Percentiles rank a stretch among this genome's conserved stretches.
Conservation (phyloP, 2,888 invertebrate genomes). For the Brachypalpus laphriformis region DNA sequence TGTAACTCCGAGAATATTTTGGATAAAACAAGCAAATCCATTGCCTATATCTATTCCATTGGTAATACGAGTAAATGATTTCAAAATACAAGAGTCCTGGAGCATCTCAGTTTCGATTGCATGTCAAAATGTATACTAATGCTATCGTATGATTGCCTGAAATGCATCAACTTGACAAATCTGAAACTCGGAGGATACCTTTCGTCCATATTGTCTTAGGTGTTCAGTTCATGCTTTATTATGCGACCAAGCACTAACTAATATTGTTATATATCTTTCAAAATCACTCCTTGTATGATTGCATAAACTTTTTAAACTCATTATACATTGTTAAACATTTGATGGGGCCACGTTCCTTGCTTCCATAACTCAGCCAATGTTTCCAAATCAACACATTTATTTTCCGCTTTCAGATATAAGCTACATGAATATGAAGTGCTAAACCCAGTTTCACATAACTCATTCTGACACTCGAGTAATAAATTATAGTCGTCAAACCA, state of each 20-base stretch:
- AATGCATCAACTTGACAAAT: no score
- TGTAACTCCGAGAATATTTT: not conserved
- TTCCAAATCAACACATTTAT: conserved; percentile 23
- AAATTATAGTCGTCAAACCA: conserved; percentile 56
- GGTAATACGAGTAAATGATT: not conserved
- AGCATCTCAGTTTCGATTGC: not conserved
- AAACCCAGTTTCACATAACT: conserved; percentile 40
- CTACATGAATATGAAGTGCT: conserved; percentile 29
- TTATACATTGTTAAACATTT: conserved; percentile 10
- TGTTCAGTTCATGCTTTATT: no score
- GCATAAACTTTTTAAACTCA: not conserved
- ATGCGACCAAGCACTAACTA: no score
- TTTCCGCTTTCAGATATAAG: conserved; percentile 7
- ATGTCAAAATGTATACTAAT: not conserved
- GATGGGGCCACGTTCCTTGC: not conserved
- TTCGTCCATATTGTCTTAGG: not conserved
- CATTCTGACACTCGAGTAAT: conserved; percentile 53
- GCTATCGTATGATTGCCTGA: no score
- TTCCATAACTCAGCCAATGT: not conserved
- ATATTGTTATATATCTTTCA: not conserved
- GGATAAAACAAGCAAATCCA: not conserved
- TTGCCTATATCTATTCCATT: no score
- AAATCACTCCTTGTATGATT: not conserved
- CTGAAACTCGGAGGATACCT: no score
- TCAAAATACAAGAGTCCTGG: not conserved